Percentiles rank a stretch among this genome's conserved stretches.
phyloP scores from a whole-genome alignment of 2,113 vertebrate species.

The Nothobranchius furzeri region DNA sequence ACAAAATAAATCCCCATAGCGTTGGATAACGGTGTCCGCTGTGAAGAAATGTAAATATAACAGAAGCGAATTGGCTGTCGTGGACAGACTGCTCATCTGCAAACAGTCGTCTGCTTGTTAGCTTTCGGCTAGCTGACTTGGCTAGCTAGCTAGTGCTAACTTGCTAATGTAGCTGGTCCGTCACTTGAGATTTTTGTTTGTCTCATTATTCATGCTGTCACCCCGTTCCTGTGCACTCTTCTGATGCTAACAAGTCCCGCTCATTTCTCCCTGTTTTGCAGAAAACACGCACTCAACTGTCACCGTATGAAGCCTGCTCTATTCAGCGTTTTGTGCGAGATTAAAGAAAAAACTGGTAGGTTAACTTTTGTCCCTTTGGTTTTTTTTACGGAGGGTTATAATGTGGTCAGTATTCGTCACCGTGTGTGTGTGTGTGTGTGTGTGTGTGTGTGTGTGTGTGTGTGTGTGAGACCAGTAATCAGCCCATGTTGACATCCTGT shows the following conservation, averaged over 20 bases:
- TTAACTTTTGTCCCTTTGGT: constrained; percentile 25
- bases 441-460: no score
- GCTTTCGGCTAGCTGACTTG: constrained; percentile 25
- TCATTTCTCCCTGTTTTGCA: constrained; percentile 55
- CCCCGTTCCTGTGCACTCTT: not conserved
- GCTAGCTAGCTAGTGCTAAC: constrained; percentile 10
- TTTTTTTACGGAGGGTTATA: not conserved
- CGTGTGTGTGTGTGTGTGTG: not conserved
- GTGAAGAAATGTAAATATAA: fast-evolving
- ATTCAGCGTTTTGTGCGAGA: constrained; percentile 85
- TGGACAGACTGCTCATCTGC: not conserved
- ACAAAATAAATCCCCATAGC: not conserved
- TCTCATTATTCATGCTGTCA: constrained; percentile 12
- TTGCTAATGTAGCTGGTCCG: not conserved
- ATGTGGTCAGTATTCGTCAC: not conserved
- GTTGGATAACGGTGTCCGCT: not conserved
- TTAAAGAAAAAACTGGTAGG: constrained; percentile 84
- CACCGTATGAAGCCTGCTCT: constrained; percentile 85
- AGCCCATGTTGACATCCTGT: constrained; percentile 35
- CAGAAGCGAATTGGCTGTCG: fast-evolving
- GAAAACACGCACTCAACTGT: constrained; percentile 85
- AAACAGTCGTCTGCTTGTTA: not conserved
- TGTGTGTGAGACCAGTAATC: not conserved
- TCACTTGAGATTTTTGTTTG: constrained; percentile 45
- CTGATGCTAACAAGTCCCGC: not conserved